A percentile compares a stretch with the other conserved stretches of the same genome.
Evolutionary conservation across 1,140 invertebrate species (phyloP).

Genomic region (Mylabris phalerata): DNA sequence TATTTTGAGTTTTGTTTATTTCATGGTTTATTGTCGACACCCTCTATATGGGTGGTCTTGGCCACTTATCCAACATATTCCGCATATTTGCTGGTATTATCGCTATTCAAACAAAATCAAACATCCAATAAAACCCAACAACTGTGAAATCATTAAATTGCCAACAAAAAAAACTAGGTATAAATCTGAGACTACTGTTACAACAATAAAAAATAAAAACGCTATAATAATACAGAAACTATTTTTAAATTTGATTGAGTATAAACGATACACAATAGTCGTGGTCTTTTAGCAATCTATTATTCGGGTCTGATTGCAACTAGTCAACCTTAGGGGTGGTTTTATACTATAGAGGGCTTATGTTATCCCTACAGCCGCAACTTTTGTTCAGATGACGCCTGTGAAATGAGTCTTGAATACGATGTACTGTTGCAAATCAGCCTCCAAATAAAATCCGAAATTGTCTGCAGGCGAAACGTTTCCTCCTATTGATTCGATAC

Average conservation of each 20-base stretch:
- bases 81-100: background rate
- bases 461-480: background rate
- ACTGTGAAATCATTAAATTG: background rate
- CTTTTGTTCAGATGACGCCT: conserved; percentile 20
- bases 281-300: background rate
- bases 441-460: background rate
- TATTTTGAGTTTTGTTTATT: background rate
- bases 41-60: conserved; percentile 7
- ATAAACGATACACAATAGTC: conserved; percentile 9
- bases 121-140: background rate
- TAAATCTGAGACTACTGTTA: conserved; percentile 1
- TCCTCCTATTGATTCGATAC: background rate
- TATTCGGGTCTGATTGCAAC: too few species aligned
- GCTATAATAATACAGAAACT: conserved; percentile 16
- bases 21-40: background rate
- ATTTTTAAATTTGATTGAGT: conserved; percentile 17
- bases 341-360: conserved; percentile 10
- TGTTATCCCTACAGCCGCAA: conserved; percentile 17
- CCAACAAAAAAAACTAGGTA: conserved; percentile 1
- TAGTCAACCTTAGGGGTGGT: too few species aligned
- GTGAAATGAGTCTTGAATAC: conserved; percentile 19
- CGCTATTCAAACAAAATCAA: background rate
- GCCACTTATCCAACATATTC: conserved; percentile 2
- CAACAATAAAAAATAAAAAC: background rate
- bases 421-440: conserved; percentile 13